Evolutionary conservation across 2,888 invertebrate genomes (phyloP).

Genomic region (Germaria angustata): DNA sequence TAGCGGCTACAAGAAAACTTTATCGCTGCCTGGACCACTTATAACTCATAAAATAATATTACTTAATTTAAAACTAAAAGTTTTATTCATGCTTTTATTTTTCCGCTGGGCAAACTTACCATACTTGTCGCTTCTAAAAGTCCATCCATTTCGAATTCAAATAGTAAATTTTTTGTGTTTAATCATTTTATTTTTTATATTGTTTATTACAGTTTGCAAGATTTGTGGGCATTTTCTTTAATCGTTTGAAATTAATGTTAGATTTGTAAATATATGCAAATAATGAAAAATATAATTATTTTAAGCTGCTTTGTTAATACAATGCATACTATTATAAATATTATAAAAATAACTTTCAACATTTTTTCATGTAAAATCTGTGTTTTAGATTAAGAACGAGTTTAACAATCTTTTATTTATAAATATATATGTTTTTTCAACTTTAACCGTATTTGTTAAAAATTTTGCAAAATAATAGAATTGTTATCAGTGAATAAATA

Average conservation of each 20-base stretch:
- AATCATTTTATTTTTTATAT: slow-evolving; percentile 15
- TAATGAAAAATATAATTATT: slow-evolving; percentile 29
- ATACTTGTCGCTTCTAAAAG: background rate
- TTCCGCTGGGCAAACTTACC: too few species aligned
- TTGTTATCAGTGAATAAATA: slow-evolving; percentile 37
- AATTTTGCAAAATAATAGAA: slow-evolving; percentile 21
- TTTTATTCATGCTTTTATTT: too few species aligned
- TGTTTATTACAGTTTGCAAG: slow-evolving; percentile 57
- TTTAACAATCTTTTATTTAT: slow-evolving; percentile 50
- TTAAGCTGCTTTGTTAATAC: slow-evolving; percentile 46
- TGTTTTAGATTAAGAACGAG: slow-evolving; percentile 54
- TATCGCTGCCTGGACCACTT: too few species aligned
- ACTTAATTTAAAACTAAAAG: too few species aligned
- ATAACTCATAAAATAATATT: too few species aligned
- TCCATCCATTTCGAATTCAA: background rate
- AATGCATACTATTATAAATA: background rate
- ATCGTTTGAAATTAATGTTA: slow-evolving; percentile 54
- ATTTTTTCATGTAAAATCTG: slow-evolving; percentile 46
- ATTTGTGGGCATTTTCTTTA: slow-evolving; percentile 48
- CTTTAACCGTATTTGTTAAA: slow-evolving; percentile 28
- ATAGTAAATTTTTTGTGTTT: background rate
- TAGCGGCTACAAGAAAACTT: too few species aligned
- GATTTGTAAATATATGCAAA: slow-evolving; percentile 37
- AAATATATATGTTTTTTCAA: background rate
- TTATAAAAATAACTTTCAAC: slow-evolving; percentile 23